Conservation (phyloP, 2,113 vertebrate species). For the Coptodon bakossiorum region DNA sequence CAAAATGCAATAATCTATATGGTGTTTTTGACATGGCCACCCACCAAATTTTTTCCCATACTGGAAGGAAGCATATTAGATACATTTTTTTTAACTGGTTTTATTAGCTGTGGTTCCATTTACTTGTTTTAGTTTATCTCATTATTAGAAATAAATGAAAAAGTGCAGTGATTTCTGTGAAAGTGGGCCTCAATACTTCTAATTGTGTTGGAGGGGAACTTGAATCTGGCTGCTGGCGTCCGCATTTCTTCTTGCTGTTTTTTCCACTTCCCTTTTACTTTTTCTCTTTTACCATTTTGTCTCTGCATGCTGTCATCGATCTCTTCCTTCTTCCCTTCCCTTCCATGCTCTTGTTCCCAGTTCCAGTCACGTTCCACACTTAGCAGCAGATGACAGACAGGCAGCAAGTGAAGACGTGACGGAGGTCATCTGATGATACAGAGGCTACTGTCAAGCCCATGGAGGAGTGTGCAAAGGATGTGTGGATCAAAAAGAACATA, state of each 20-base stretch:
- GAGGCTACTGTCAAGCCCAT: not conserved
- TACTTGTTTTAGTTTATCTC: not conserved
- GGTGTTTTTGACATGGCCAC: not conserved
- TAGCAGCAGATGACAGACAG: constrained; percentile 12
- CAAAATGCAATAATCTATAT: not conserved
- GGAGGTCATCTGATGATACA: constrained; percentile 16
- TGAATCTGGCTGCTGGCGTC: not conserved
- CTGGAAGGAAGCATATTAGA: not conserved
- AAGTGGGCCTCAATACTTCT: not conserved
- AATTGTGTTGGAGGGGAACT: not conserved
- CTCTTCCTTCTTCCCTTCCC: not conserved
- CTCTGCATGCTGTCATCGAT: not conserved
- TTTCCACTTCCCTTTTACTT: too few relatives aligned
- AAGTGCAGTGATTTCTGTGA: not conserved
- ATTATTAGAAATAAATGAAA: not conserved
- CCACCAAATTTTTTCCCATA: not conserved
- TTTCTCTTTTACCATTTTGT: not conserved
- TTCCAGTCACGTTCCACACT: not conserved
- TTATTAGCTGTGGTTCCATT: not conserved
- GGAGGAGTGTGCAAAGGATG: not conserved
- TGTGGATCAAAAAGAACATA: not conserved
- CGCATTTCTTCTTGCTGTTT: not conserved
- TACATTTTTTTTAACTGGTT: not conserved
- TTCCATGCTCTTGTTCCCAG: not conserved
- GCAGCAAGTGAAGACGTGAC: not conserved